phyloP scores from a whole-genome alignment of 1,140 invertebrate genomes.

The Trichomalopsis sarcophagae region DNA sequence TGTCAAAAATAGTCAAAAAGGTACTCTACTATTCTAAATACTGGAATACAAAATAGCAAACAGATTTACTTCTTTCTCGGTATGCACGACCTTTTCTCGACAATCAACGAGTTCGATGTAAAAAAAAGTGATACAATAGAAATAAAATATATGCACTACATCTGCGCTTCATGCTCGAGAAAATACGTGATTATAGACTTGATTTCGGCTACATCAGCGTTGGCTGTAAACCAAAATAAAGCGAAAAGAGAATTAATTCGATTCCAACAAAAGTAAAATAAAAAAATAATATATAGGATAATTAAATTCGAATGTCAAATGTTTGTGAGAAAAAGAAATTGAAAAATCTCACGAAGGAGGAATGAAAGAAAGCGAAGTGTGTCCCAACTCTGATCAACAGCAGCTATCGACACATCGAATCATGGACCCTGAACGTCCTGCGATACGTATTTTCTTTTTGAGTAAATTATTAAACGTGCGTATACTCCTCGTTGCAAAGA shows the following conservation, averaged over 20 bases:
- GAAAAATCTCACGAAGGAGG: not conserved
- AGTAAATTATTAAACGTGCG: not conserved
- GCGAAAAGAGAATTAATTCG: not conserved
- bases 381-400: not conserved
- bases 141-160: not conserved
- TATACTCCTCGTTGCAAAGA: not conserved
- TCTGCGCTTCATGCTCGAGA: not conserved
- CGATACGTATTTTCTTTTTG: not conserved
- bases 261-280: constrained; percentile 2
- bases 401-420: not conserved
- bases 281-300: not conserved
- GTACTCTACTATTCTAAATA: not conserved
- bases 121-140: not conserved
- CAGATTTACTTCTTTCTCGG: not conserved
- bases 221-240: not conserved
- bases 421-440: constrained; percentile 2
- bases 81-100: not conserved
- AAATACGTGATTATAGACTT: not conserved
- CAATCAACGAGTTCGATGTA: not conserved
- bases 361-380: not conserved
- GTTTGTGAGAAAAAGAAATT: not conserved
- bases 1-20: not conserved
- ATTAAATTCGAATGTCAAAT: not conserved
- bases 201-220: not conserved
- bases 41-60: not conserved